Percentiles rank a stretch among this genome's conserved stretches.
Evolutionary conservation across 2,888 invertebrate genomes (phyloP).

Genomic region (Spatulosminthurus flaviceps): DNA sequence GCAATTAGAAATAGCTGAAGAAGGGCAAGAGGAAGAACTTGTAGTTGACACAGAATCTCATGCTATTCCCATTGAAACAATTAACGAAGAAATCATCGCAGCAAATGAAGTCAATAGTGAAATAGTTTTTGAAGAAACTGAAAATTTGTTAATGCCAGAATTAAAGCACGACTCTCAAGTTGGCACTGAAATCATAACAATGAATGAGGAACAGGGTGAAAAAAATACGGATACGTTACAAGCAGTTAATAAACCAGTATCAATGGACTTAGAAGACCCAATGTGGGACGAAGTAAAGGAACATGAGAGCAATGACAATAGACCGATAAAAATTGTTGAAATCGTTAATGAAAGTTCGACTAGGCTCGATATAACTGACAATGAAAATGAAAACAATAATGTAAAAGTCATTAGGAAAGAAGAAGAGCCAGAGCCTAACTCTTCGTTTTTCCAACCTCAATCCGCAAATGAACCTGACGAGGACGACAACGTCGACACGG

Average conservation of each 20-base stretch:
- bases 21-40: not conserved
- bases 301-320: not conserved
- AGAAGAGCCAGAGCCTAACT: not conserved
- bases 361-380: too few species aligned
- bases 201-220: not conserved
- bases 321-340: not conserved
- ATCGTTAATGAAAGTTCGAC: too few species aligned
- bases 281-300: constrained; percentile 41
- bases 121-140: too few species aligned
- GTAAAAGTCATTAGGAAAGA: too few species aligned
- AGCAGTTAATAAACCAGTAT: not conserved
- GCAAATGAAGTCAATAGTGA: too few species aligned
- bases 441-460: not conserved
- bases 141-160: too few species aligned
- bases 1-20: not conserved
- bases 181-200: not conserved
- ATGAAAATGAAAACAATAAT: too few species aligned
- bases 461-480: not conserved
- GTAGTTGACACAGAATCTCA: not conserved
- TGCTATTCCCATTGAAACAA: too few species aligned
- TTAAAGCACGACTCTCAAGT: too few species aligned
- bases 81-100: too few species aligned
- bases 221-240: too few species aligned
- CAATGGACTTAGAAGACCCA: constrained; percentile 28
- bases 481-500: constrained; percentile 26